Conservation (phyloP, 2,888 invertebrate genomes). For the Drosophila subsilvestris region DNA sequence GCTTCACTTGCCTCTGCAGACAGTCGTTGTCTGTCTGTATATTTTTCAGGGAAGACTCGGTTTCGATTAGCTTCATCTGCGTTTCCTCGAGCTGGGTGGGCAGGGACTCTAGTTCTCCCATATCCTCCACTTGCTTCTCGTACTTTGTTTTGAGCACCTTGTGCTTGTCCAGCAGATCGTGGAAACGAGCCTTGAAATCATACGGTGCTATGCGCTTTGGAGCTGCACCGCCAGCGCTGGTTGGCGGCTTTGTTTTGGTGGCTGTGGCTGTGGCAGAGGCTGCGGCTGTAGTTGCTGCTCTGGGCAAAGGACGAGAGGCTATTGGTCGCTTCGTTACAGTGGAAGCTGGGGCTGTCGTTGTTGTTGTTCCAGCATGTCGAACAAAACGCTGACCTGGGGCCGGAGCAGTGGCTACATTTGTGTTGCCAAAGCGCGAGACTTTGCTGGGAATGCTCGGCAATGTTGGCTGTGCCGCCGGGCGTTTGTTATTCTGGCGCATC, state of each 20-base stretch:
- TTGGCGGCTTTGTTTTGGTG: slow-evolving; percentile 27
- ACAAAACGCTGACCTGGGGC: slow-evolving; percentile 27
- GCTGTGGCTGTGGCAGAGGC: slow-evolving; percentile 8
- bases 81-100: slow-evolving; percentile 85
- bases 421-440: slow-evolving; percentile 59
- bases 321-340: slow-evolving; percentile 16
- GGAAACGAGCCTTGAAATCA: slow-evolving; percentile 88
- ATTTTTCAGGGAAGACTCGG: slow-evolving; percentile 75
- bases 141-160: slow-evolving; percentile 85
- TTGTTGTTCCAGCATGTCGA: slow-evolving; percentile 2
- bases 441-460: slow-evolving; percentile 79
- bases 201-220: slow-evolving; percentile 86
- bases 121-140: slow-evolving; percentile 85
- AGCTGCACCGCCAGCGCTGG: slow-evolving; percentile 8
- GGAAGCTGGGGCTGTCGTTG: slow-evolving; percentile 4
- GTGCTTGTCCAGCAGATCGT: slow-evolving; percentile 87
- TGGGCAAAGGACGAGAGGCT: slow-evolving; percentile 12
- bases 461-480: slow-evolving; percentile 76
- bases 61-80: slow-evolving; percentile 76
- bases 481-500: slow-evolving; percentile 60
- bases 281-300: slow-evolving; percentile 11
- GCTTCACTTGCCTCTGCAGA: slow-evolving; percentile 74
- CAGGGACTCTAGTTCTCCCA: slow-evolving; percentile 85
- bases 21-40: slow-evolving; percentile 75
- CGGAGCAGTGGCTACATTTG: neutral